Conservation (phyloP, 2,797 vertebrate species). For the Botia kubotai region DNA sequence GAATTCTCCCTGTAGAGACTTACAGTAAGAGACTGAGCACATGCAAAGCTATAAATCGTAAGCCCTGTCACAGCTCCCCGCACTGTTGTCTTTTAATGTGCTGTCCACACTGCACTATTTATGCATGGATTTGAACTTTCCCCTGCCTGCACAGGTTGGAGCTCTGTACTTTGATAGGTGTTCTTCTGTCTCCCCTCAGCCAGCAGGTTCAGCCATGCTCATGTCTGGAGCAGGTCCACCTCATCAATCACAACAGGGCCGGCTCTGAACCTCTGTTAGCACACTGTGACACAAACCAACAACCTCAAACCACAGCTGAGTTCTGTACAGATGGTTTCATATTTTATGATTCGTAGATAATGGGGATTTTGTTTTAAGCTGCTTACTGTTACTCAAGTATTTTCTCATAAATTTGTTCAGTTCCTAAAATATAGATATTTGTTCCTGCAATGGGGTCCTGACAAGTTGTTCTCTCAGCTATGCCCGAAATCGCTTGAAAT, state of each 20-base stretch:
- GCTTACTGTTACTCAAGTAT: background rate
- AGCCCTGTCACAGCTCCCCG: slow-evolving; percentile 68
- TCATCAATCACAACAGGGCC: slow-evolving; percentile 35
- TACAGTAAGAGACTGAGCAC: slow-evolving; percentile 55
- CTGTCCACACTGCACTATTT: slow-evolving; percentile 70
- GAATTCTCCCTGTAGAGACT: background rate
- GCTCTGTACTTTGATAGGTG: slow-evolving; percentile 74
- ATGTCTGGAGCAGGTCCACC: slow-evolving; percentile 30
- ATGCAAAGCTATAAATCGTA: slow-evolving; percentile 71
- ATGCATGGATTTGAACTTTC: slow-evolving; percentile 67
- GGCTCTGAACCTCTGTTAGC: slow-evolving; percentile 21
- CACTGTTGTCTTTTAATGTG: slow-evolving; percentile 78
- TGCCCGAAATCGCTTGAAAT: background rate
- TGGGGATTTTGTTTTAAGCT: background rate
- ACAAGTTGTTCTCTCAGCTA: too few species aligned
- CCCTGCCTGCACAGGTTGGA: slow-evolving; percentile 65
- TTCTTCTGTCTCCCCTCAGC: slow-evolving; percentile 67
- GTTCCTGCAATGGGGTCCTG: background rate
- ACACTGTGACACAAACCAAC: slow-evolving; percentile 32
- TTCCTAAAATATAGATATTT: background rate
- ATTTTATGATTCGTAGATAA: slow-evolving; percentile 2
- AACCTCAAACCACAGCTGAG: slow-evolving; percentile 22
- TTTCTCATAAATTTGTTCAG: too few species aligned
- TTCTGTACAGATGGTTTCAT: background rate
- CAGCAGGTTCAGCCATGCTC: background rate